Base-by-base conservation (phyloP, 2,113 vertebrate species). In the Dipodomys stephensi region DNA sequence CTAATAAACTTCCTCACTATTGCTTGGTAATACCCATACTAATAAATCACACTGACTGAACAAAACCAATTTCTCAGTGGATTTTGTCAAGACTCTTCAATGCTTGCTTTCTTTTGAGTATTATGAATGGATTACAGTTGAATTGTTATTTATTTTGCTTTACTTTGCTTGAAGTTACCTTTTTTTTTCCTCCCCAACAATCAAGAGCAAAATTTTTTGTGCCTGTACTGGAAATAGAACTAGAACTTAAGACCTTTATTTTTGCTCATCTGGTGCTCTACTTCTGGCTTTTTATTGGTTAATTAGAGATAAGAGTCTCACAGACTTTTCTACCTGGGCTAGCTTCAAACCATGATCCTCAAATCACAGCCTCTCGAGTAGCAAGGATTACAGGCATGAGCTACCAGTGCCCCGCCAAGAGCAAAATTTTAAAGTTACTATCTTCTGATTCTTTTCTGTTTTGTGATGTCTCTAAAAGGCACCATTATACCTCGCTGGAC, bases 61-160 rank as follows among this genome's bases (percentile, higher is more conserved):
- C 72, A 64, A 83, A 86, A 77, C 32, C 7, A 79, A 16, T 62
- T 91, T 91, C 88, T 88, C 44, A 35, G 28, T 23, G 20, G 57
- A 27, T 85, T 46, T 68, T 72, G 3, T 62, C 69, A 74, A 91
- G 83, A 80, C 35, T 84, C 74, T 91, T n/a, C 65, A 80, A 53
- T 60, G 27, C 32, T 72, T 60, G 10, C 25, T 53, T 87, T 78
- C 80, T 92, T 90, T 88, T 94, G 74, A 93, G 64, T 72, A 72
- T 68, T 65, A n/a, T 22, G 32, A 82, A 35, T 77, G 19, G 1
- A 49, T 60, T n/a, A 57, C 28, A 57, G 30, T 69, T 65, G 22
- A 25, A 25, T 64, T 64, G 60, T 60, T 62, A 19, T 62, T 62
- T 62, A 6, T 62, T 62, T 62, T 62, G 5, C 20, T 62, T 62